These are phyloP conservation scores for Pygoscelis antarcticus DNA, from an alignment of 2,113 vertebrate genomes.

Conservation along the genomic window DNA sequence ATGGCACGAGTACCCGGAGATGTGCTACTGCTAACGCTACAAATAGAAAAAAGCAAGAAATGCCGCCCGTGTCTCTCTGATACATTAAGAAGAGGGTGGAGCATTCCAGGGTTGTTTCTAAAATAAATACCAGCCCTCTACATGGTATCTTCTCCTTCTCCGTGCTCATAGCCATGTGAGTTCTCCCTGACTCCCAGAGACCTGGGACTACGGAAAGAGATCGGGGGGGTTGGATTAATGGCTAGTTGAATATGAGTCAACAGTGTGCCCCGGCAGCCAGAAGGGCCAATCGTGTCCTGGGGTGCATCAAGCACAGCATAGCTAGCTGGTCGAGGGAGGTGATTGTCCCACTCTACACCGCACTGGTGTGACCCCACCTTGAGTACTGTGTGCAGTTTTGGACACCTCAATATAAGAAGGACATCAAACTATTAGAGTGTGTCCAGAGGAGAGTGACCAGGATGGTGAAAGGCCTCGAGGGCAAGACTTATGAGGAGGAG, in stretches of 20 bases:
- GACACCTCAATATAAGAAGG: not conserved
- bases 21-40: not conserved
- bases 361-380: not conserved
- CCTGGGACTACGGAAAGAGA: not conserved
- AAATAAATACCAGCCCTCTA: not conserved
- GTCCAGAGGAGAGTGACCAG: not conserved
- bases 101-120: not conserved
- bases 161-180: fast-evolving
- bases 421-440: not conserved
- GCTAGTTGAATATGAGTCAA: not conserved
- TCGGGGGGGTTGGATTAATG: not conserved
- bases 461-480: not conserved
- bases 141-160: not conserved
- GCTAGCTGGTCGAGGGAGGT: fast-evolving
- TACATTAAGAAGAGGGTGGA: not conserved
- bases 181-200: not conserved
- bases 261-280: not conserved
- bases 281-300: not conserved
- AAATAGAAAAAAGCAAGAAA: not conserved
- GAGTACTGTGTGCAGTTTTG: not conserved
- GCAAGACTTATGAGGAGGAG: not conserved
- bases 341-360: not conserved
- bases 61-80: not conserved
- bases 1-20: not conserved
- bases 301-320: not conserved